Base-by-base conservation (phyloP, 2,113 vertebrate species). In the Lucifuga dentata region DNA sequence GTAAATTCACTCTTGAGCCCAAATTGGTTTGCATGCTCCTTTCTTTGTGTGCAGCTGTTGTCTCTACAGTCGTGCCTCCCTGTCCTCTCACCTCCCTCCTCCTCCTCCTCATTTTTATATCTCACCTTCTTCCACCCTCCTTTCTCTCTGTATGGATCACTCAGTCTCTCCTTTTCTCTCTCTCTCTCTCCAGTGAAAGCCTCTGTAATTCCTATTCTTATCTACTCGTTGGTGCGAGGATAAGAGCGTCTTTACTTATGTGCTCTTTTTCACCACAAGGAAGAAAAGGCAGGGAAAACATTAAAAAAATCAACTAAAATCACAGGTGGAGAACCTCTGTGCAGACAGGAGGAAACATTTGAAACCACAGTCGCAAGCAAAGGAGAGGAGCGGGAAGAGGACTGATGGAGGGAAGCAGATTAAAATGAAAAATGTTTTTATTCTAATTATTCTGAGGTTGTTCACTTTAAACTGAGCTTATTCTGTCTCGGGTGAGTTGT, bases 151-250 rank as follows among this genome's bases (percentile, higher is more conserved):
- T 73, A 70, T 80, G 62, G 59, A 76, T 79, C 79, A 59, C 74
- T 77, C 74, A 59, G 45, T 77, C 73, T 63, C 29, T 60, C 49
- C 60, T 26, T 59, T 39, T 62, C 26, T 15, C 39, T 19, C 61
- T 39, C 21, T 29, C 19, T 44, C 74, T 71, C 83, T 83, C 83
- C 51, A 51, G 62, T 72, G 81, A 86, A 85, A 77, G 85, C 76
- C 65, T 76, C 84, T 83, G 78, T 86, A 85, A 89, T 89, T 89
- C 84, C 81, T 85, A 86, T 89, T 90, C 87, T 89, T 88, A 89
- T 88, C 85, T 88, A 63, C 80, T 82, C 50, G 44, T 76, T 35
- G 32, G 70, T 21, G 57, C 21, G 56, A 71, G 87, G 63, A 86
- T 82, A 80, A 86, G 84, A 85, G 82, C 76, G 73, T 73, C 84